Base-by-base conservation (phyloP, 2,113 vertebrate genomes). In the Poeciliopsis retropinna region DNA sequence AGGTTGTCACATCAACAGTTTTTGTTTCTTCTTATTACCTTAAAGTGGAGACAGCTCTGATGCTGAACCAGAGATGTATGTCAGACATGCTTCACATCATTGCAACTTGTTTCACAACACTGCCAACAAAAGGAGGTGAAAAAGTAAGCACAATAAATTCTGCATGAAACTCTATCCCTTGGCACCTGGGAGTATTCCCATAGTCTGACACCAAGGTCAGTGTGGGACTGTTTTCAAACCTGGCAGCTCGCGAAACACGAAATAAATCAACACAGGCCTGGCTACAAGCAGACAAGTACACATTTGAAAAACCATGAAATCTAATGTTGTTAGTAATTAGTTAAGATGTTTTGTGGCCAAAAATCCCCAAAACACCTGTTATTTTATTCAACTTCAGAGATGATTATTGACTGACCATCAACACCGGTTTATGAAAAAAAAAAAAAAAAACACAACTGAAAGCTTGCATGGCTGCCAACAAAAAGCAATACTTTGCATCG, bases 111-210 rank as follows among this genome's bases (percentile, higher is more conserved):
- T 67, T 63, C 57, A 62, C 47, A 67, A 41, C 65, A 17, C 34
- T 25, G 13, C 51, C 67, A 81, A 76, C 19, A 78, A 31, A 75
- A 79, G 51, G 34, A 70, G 78, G 60, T 67, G 15, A 84, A 81
- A 72, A 10, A 82, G 57, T 61, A 71, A 64, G 41, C 17, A 29
- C 2, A 28, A 87, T 83, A n/a, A 78, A 90, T 90, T 79, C 41
- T 85, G 71, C 66, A 87, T 83, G 41, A 85, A 70, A 62, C 47
- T 6, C 47, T 28, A 15, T 70, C 34, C 14, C 31, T 54, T 14
- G 0, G 0, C 27, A 67, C 60, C n/a, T 39, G 39, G 54, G 30
- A 37, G 72, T 54, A 75, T 57, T 68, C 57, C 41, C 51, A 34
- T 72, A 34, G n/a, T 62, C 14, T 31, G 37, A 88, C 57, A 73